Evolutionary conservation across 2,888 invertebrate species (phyloP).

Genomic region (Apotomis turbidana): DNA sequence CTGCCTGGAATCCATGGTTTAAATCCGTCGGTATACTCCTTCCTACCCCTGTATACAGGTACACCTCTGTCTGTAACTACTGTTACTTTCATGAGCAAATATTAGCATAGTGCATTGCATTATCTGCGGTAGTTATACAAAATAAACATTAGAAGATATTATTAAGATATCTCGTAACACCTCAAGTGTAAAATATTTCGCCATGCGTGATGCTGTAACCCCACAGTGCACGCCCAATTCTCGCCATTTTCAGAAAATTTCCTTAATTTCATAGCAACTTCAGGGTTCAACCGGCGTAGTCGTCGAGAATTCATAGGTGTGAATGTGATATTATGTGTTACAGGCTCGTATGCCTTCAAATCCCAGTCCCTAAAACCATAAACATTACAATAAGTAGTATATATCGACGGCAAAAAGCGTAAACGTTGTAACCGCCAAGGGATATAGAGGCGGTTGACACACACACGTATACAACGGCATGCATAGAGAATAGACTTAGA

Average conservation of each 20-base stretch:
- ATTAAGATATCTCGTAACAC: background rate
- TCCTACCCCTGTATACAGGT: too few relatives aligned
- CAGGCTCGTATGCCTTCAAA: constrained; percentile 60
- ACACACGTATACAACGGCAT: too few relatives aligned
- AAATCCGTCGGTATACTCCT: too few relatives aligned
- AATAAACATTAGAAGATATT: background rate
- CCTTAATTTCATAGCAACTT: background rate
- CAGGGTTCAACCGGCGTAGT: background rate
- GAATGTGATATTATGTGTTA: constrained; percentile 49
- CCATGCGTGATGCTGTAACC: constrained; percentile 48
- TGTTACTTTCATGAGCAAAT: too few relatives aligned
- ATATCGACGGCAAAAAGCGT: too few relatives aligned
- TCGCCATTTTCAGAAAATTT: background rate
- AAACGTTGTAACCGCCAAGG: too few relatives aligned
- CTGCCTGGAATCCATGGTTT: too few relatives aligned
- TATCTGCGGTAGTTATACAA: too few relatives aligned
- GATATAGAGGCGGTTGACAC: too few relatives aligned
- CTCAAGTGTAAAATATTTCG: background rate
- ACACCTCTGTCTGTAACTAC: too few relatives aligned
- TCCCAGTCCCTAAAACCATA: constrained; percentile 61
- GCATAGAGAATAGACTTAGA: too few relatives aligned
- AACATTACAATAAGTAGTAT: background rate
- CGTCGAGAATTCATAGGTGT: background rate
- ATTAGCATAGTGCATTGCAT: too few relatives aligned
- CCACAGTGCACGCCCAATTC: constrained; percentile 47